Percentiles rank a stretch among this genome's conserved stretches.
These are phyloP conservation scores for Pluvialis apricaria DNA, from an alignment of 2,113 vertebrate genomes.

Conservation along the genomic window DNA sequence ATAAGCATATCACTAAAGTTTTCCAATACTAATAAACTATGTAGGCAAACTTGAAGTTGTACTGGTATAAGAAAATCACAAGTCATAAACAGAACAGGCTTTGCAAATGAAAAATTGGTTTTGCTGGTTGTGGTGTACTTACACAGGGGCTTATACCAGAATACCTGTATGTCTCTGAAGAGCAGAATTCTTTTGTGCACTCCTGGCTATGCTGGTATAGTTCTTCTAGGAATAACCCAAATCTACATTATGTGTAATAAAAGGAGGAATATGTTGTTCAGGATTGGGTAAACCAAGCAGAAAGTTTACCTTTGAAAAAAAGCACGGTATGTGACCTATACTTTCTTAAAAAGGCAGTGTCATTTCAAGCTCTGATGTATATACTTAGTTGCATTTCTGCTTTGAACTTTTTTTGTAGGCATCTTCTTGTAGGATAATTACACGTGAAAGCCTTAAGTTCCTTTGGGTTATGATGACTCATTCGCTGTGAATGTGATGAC, in stretches of 20 bases:
- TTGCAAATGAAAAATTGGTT: not conserved
- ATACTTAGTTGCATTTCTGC: not conserved
- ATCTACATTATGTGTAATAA: not conserved
- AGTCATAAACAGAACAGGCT: not conserved
- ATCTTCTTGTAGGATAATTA: not conserved
- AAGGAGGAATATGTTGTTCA: not conserved
- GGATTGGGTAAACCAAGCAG: not conserved
- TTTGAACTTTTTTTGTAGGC: not conserved
- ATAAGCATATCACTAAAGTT: not conserved
- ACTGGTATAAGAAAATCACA: not conserved
- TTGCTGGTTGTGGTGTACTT: not conserved
- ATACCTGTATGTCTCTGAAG: not conserved
- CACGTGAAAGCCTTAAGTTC: not conserved
- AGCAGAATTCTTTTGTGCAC: not conserved
- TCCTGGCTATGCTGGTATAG: not conserved
- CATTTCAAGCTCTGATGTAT: not conserved
- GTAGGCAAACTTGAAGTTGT: not conserved
- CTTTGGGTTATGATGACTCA: constrained; percentile 25
- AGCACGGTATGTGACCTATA: not conserved
- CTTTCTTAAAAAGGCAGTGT: not conserved
- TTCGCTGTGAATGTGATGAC: not conserved
- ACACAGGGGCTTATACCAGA: not conserved
- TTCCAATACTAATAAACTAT: not conserved
- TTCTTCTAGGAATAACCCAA: not conserved
- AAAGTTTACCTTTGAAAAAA: not conserved